These are phyloP conservation scores for Mythimna loreyi DNA, from an alignment of 2,888 invertebrate genomes.

Conservation along the genomic window DNA sequence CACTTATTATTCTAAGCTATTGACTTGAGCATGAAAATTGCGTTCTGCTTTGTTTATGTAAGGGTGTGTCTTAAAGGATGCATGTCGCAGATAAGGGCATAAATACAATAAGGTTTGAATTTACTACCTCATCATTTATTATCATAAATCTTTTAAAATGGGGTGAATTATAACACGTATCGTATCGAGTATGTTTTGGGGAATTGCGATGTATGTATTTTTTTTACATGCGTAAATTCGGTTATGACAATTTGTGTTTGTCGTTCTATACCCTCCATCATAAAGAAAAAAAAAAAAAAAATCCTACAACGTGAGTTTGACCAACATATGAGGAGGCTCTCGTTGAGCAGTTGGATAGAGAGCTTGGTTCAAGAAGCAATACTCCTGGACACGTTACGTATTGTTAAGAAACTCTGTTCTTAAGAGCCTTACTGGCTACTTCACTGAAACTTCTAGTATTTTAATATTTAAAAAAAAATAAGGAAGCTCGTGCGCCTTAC, in stretches of 20 bases:
- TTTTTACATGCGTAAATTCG: constrained; percentile 28
- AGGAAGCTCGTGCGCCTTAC: too few species aligned
- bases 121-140: constrained; percentile 76
- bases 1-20: constrained; percentile 90
- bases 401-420: too few species aligned
- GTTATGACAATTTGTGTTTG: constrained; percentile 3
- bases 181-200: constrained; percentile 63
- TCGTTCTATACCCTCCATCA: not conserved
- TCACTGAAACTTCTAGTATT: too few species aligned
- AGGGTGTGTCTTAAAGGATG: constrained; percentile 74
- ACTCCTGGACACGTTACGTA: too few species aligned
- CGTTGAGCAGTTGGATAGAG: not conserved
- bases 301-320: too few species aligned
- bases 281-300: too few species aligned
- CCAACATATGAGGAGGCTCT: too few species aligned
- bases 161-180: constrained; percentile 80
- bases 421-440: too few species aligned
- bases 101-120: constrained; percentile 78
- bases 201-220: constrained; percentile 34
- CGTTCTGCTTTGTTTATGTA: constrained; percentile 87
- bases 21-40: constrained; percentile 90
- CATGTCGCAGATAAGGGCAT: constrained; percentile 82
- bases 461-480: too few species aligned
- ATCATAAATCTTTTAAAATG: constrained; percentile 79
- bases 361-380: too few species aligned